Base-by-base conservation (phyloP, 1,140 invertebrate genomes). In the Copidosoma floridanum region DNA sequence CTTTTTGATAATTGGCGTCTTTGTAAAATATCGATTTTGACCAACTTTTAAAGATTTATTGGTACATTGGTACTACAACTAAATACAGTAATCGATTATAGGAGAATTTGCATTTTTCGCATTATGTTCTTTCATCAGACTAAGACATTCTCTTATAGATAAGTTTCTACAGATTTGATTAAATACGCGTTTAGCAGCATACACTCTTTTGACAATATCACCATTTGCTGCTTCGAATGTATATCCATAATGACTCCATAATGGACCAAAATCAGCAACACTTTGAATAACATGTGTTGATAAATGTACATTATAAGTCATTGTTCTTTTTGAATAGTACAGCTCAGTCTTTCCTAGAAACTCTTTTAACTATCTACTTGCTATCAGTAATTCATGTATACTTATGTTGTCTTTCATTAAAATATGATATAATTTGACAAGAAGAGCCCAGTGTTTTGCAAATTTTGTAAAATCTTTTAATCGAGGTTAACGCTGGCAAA, bases 281-380 rank as follows among this genome's bases (percentile, higher is more conserved):
- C 57, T 63, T 47, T 53, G 37, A 16, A 3, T 18, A 10, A 66
- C 6, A 61, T 66, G 65, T 18, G 61, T 23, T 10, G 63, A 54
- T 29, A 53, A 50, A 38, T 66, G 65, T 14, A 66, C 37, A 52
- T 67, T 67, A 20, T 46, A 60, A 2, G 62, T 67, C 63, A 67
- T 64, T 5, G 44, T 52, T 27, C 1, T 32, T 32, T 53, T 46
- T 35, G 35, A 41, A 41, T 61, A 65, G 12, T 40, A 14, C 11
- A 23, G 41, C 57, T 61, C 27, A 0, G 58, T 50, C 8, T 55
- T 24, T 20, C 20, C 29, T 1, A 65, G 12, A 18, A 46, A 60
- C 32, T 48, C 10, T 38, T 55, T 40, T 21, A 53, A 10, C 8
- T 40, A 29, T 7, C 20, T 20, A 16, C 41, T 26, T 6, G 48